Conservation (phyloP, 2,113 vertebrate species). For the Phyllostomus hastatus region DNA sequence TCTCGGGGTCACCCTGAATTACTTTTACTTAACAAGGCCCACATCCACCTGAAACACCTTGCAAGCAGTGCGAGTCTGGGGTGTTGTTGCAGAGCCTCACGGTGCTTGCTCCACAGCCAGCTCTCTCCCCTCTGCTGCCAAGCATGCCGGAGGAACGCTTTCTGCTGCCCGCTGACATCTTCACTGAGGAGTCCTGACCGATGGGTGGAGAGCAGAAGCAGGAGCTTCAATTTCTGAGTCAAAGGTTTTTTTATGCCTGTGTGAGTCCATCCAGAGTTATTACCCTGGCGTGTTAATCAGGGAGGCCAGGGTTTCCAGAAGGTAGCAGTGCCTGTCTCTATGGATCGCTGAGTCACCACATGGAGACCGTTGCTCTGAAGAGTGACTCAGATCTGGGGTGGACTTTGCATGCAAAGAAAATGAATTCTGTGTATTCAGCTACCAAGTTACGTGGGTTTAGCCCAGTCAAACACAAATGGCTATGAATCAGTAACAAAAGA, state of each 20-base stretch:
- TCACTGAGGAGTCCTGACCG: neutral
- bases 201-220: neutral
- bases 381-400: neutral
- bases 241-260: neutral
- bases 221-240: neutral
- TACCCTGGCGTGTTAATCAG: accelerated
- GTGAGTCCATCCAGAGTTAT: neutral
- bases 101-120: accelerated
- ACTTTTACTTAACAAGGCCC: neutral
- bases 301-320: neutral
- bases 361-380: neutral
- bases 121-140: neutral
- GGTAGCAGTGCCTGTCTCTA: neutral
- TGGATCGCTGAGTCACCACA: neutral
- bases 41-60: neutral
- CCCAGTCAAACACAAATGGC: neutral
- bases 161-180: too few species aligned
- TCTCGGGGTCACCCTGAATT: neutral
- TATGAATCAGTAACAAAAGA: neutral
- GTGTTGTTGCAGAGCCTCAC: neutral
- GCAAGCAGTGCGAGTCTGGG: too few species aligned
- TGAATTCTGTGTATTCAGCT: neutral
- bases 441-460: neutral
- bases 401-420: neutral
- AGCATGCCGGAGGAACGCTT: accelerated